phyloP scores from a whole-genome alignment of 2,888 invertebrate species.

The Psococerastis gibbosa region DNA sequence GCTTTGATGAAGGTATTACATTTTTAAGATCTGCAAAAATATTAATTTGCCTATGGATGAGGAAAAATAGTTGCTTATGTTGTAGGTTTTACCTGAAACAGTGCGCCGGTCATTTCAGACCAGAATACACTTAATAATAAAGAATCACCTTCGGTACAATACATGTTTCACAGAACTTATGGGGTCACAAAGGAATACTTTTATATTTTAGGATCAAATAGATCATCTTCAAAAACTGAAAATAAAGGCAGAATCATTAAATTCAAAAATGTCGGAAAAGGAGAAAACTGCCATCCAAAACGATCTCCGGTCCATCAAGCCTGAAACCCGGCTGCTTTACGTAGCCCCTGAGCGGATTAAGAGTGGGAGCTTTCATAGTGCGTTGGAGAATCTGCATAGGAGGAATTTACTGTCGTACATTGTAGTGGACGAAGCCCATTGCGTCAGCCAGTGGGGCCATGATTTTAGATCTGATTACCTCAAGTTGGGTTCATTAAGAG shows the following conservation, averaged over 20 bases:
- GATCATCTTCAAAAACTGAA: constrained; percentile 60
- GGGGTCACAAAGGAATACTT: too few relatives aligned
- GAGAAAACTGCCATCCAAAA: constrained; percentile 59
- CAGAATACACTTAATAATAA: too few relatives aligned
- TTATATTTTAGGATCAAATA: constrained; percentile 71
- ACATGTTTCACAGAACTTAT: too few relatives aligned
- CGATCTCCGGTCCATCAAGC: constrained; percentile 54
- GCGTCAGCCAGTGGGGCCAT: constrained; percentile 98
- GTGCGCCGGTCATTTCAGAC: too few relatives aligned
- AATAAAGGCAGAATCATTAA: constrained; percentile 72
- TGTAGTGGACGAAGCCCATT: constrained; percentile 94
- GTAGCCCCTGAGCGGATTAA: constrained; percentile 94
- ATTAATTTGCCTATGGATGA: too few relatives aligned
- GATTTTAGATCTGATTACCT: constrained; percentile 93
- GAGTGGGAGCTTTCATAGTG: constrained; percentile 38
- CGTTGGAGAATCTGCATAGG: constrained; percentile 48
- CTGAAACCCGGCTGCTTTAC: constrained; percentile 70
- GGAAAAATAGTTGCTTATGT: too few relatives aligned
- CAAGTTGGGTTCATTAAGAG: constrained; percentile 54
- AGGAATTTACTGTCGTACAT: constrained; percentile 69
- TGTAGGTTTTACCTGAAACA: too few relatives aligned
- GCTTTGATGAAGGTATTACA: constrained; percentile 81
- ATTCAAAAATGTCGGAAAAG: constrained; percentile 67
- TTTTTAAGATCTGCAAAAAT: too few relatives aligned
- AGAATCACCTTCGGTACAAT: too few relatives aligned